These are phyloP conservation scores for Eurois occulta DNA, from an alignment of 2,888 invertebrate genomes.

Conservation along the genomic window DNA sequence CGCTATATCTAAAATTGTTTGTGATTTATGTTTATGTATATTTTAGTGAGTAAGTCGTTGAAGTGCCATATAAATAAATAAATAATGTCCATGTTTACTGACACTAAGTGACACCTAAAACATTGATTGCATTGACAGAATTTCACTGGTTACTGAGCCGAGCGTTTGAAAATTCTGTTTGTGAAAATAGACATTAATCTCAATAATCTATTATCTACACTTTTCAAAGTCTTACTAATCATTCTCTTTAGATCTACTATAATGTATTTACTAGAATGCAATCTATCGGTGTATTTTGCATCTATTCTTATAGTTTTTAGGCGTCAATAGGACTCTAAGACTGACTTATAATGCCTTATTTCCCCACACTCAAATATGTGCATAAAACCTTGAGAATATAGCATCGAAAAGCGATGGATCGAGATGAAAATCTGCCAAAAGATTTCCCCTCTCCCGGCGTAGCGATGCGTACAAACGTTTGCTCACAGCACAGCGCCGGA, in stretches of 20 bases:
- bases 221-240: too few species aligned
- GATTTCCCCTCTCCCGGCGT: constrained; percentile 43
- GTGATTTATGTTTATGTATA: too few species aligned
- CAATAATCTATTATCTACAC: too few species aligned
- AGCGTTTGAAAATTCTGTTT: not conserved
- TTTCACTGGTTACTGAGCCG: not conserved
- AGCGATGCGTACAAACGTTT: constrained; percentile 65
- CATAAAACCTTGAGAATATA: not conserved
- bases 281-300: not conserved
- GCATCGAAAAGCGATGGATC: not conserved
- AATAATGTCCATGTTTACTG: not conserved
- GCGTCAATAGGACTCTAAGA: not conserved
- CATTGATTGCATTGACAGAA: not conserved
- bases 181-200: not conserved
- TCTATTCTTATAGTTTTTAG: not conserved
- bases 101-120: not conserved
- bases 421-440: constrained; percentile 46
- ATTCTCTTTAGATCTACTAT: too few species aligned
- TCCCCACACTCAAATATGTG: not conserved
- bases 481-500: constrained; percentile 67
- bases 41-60: too few species aligned
- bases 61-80: too few species aligned
- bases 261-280: too few species aligned
- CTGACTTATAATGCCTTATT: not conserved
- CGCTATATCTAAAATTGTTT: too few species aligned